These are phyloP conservation scores for Apomyelois bistriatella DNA, from an alignment of 2,888 invertebrate genomes.

Conservation along the genomic window DNA sequence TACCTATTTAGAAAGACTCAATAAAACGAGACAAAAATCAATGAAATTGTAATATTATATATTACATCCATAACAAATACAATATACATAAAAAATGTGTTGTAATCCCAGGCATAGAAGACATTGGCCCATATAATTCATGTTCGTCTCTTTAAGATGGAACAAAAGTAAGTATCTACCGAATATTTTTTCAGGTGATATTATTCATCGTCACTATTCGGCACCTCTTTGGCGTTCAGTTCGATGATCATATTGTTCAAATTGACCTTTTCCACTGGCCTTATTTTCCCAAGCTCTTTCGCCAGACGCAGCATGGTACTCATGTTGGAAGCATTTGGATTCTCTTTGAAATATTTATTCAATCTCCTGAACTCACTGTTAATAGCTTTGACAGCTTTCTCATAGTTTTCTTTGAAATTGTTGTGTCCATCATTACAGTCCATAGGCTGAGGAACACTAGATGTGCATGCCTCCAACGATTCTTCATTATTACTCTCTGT, in stretches of 20 bases:
- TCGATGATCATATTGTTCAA: conserved; percentile 23
- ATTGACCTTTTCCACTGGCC: conserved; percentile 25
- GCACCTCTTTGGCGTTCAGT: conserved; percentile 15
- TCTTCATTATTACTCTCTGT: not conserved
- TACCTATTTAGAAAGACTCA: no score
- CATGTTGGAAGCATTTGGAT: conserved; percentile 34
- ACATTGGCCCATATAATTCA: no score
- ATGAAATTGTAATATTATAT: no score
- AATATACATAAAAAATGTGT: no score
- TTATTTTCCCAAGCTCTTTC: conserved; percentile 34
- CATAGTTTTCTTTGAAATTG: conserved; percentile 23
- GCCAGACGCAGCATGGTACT: conserved; percentile 33
- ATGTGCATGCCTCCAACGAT: not conserved
- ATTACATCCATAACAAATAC: no score
- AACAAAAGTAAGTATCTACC: not conserved
- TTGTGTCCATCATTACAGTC: not conserved
- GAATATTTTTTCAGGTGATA: not conserved
- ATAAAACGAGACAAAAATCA: no score
- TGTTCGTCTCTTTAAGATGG: no score
- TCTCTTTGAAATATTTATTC: conserved; percentile 33
- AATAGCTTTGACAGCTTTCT: conserved; percentile 25
- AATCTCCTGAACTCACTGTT: conserved; percentile 39
- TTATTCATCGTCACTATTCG: conserved; percentile 2
- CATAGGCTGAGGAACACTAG: not conserved
- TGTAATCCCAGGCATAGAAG: no score